phyloP scores from a whole-genome alignment of 2,888 invertebrate species.

The Lamellibrachia columna region DNA sequence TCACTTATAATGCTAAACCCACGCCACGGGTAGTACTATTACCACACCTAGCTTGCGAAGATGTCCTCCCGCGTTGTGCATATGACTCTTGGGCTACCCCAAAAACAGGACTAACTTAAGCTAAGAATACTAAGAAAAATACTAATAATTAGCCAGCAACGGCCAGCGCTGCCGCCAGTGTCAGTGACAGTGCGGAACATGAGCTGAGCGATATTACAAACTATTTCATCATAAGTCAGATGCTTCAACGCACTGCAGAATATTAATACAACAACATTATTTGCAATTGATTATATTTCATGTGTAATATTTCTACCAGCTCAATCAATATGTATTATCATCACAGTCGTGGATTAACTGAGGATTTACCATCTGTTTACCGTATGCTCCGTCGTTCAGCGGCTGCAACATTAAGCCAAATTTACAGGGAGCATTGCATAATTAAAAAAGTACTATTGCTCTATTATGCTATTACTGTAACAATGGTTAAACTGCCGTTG shows the following conservation, averaged over 20 bases:
- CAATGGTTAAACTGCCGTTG: background rate
- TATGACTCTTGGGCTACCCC: too few species aligned
- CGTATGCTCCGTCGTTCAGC: background rate
- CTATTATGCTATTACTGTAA: background rate
- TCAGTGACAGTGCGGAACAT: background rate
- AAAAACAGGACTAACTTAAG: too few species aligned
- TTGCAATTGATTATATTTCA: background rate
- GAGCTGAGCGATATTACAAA: background rate
- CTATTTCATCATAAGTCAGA: background rate
- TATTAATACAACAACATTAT: background rate
- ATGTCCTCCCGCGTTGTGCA: too few species aligned
- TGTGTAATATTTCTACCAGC: background rate
- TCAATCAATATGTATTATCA: conserved; percentile 10
- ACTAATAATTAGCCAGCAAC: too few species aligned
- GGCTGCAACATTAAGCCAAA: background rate
- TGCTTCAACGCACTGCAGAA: background rate
- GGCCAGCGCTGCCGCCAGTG: background rate
- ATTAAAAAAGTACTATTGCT: background rate
- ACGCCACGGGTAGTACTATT: too few species aligned
- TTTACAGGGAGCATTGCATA: background rate
- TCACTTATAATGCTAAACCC: too few species aligned
- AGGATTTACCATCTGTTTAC: background rate
- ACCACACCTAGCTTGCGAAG: too few species aligned
- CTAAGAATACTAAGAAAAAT: too few species aligned
- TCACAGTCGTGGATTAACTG: background rate